A percentile compares a stretch with the other conserved stretches of the same genome.
These are phyloP conservation scores for Drosophila siamana DNA, from an alignment of 2,888 invertebrate species.

Conservation along the genomic window DNA sequence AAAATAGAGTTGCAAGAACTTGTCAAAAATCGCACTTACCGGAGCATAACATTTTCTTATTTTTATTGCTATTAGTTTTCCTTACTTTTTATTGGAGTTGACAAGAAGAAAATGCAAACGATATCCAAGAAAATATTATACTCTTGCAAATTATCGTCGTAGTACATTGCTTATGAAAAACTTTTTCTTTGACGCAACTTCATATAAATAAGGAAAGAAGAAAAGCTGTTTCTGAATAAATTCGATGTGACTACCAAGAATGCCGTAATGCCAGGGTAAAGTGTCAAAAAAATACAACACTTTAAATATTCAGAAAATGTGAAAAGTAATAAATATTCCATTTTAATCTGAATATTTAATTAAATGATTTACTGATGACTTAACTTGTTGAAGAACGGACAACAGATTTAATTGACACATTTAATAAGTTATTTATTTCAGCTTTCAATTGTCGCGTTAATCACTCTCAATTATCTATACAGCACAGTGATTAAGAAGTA, in stretches of 20 bases:
- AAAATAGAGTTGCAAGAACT: slow-evolving; percentile 50
- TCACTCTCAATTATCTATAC: too few relatives aligned
- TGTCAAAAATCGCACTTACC: slow-evolving; percentile 38
- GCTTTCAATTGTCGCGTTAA: too few relatives aligned
- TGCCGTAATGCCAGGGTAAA: neutral
- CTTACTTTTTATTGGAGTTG: slow-evolving; percentile 31
- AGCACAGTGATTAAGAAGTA: neutral
- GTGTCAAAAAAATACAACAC: neutral
- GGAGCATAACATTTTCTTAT: slow-evolving; percentile 8
- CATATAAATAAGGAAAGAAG: neutral
- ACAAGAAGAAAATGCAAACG: slow-evolving; percentile 33
- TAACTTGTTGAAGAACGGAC: too few relatives aligned
- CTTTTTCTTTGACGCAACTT: slow-evolving; percentile 38
- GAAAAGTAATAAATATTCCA: neutral
- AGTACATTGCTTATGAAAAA: slow-evolving; percentile 57
- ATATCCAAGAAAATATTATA: slow-evolving; percentile 61
- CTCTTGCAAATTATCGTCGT: slow-evolving; percentile 65
- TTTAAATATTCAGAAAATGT: neutral
- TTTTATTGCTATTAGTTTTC: slow-evolving; percentile 34
- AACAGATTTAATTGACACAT: too few relatives aligned
- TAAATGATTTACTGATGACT: too few relatives aligned
- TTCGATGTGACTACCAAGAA: neutral
- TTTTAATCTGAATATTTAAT: neutral
- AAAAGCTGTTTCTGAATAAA: neutral
- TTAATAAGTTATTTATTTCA: too few relatives aligned